Conservation (phyloP, 2,113 vertebrate species). For the Pelodiscus sinensis region DNA sequence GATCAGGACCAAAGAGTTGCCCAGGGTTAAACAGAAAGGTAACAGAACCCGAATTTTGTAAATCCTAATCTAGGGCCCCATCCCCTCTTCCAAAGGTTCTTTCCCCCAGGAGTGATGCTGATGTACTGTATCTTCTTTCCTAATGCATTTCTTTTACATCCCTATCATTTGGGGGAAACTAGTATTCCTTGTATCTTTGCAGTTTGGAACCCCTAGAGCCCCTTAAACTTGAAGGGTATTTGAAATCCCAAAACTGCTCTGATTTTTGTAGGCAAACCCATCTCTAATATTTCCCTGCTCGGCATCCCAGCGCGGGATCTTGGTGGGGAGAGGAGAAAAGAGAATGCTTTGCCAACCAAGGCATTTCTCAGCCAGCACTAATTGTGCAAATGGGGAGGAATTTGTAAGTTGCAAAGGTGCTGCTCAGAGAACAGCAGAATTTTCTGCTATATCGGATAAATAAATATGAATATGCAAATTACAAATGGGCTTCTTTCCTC, state of each 20-base stretch:
- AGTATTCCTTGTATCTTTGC: neutral
- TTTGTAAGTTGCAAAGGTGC: slow-evolving; percentile 62
- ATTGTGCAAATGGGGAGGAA: slow-evolving; percentile 66
- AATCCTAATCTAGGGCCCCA: neutral
- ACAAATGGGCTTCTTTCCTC: neutral
- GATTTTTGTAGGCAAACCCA: neutral
- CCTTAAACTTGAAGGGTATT: neutral
- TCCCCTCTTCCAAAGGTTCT: neutral
- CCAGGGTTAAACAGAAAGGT: neutral
- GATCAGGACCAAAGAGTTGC: neutral
- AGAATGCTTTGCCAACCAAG: slow-evolving; percentile 37
- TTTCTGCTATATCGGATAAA: slow-evolving; percentile 57
- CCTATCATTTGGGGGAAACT: neutral
- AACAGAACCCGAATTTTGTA: neutral
- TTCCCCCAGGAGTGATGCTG: neutral
- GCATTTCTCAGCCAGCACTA: slow-evolving; percentile 52
- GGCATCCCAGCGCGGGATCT: neutral
- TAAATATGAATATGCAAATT: slow-evolving; percentile 69
- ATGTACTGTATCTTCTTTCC: neutral
- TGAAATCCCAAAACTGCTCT: neutral
- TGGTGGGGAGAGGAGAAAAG: slow-evolving; percentile 18
- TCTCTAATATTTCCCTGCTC: neutral
- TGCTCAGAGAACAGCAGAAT: slow-evolving; percentile 27
- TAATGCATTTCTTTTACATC: neutral
- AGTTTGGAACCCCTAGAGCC: neutral